Base-by-base conservation (phyloP, 2,797 vertebrate species). In the Schizopygopsis malacanthus region DNA sequence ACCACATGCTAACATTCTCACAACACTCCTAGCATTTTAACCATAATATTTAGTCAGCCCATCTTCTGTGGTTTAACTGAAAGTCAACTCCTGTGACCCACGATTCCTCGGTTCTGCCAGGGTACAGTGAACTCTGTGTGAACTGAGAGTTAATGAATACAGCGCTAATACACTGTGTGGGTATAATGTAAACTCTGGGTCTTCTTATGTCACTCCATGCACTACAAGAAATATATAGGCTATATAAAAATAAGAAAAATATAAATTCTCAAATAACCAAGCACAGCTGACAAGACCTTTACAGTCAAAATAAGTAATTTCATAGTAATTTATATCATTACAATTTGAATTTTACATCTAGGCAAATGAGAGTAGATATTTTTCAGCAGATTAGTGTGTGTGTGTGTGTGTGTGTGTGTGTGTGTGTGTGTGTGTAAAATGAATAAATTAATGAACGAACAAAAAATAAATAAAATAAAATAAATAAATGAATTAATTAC, bases 61-160 rank as follows among this genome's bases (percentile, higher is more conserved):
- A 90, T 93, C 90, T 92, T 86, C 87, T 92, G 92, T 91, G 93
- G 91, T 93, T 94, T 91, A 61, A 82, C 75, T 82, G 84, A 87
- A 92, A 93, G 90, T 87, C 91, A 90, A 93, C 91, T 91, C 88
- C n/a, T 81, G 80, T 85, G 72, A 90, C 84, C 87, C 91, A 88
- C 85, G 90, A 92, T 91, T 91, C 87, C 89, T 90, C 88, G 88
- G 90, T 92, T 82, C 89, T 90, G 73, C 7, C 52, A n/a, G 87
- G 83, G 85, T 88, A 79, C 70, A 47, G 45, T 95, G 95, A 96
- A 95, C 95, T 95, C 79, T 88, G 0, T 59, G 86, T 95, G 94
- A 95, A 95, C 95, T 72, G 45, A 82, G 88, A 88, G 90, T 93
- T 94, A 95, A 95, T 94, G 94, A 94, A 94, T 93, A 93, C 92